Conservation (phyloP, 2,113 vertebrate species). For the Rafetus swinhoei region DNA sequence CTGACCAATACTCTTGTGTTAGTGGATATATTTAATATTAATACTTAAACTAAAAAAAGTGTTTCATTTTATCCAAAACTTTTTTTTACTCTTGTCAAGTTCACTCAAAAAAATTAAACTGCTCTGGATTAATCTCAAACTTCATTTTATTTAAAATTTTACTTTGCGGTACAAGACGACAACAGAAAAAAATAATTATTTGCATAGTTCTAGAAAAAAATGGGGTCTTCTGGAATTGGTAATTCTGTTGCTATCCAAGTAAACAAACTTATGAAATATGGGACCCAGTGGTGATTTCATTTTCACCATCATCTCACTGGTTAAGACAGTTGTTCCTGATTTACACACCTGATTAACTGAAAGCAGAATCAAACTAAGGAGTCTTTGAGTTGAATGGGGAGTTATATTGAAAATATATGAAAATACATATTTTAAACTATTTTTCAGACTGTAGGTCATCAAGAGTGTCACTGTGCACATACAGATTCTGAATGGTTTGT, state of each 20-base stretch:
- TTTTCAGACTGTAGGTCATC: neutral
- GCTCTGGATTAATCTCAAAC: neutral
- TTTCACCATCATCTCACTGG: neutral
- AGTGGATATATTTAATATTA: neutral
- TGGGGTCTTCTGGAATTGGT: neutral
- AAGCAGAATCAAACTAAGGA: neutral
- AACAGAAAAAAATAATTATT: neutral
- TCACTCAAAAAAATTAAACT: neutral
- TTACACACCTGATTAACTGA: neutral
- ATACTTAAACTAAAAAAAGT: too few species aligned
- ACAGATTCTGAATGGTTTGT: neutral
- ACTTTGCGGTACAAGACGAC: neutral
- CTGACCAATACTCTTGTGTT: accelerated
- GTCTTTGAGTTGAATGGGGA: neutral
- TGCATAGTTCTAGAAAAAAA: neutral
- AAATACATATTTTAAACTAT: neutral
- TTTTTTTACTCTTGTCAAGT: neutral
- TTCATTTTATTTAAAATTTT: neutral
- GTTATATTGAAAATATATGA: neutral
- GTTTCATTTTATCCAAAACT: neutral
- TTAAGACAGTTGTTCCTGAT: neutral
- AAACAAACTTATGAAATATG: neutral
- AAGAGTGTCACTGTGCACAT: neutral
- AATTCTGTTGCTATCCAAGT: neutral
- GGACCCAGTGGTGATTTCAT: neutral